These are phyloP conservation scores for Sebastes umbrosus DNA, from an alignment of 2,797 vertebrate genomes.

Conservation along the genomic window DNA sequence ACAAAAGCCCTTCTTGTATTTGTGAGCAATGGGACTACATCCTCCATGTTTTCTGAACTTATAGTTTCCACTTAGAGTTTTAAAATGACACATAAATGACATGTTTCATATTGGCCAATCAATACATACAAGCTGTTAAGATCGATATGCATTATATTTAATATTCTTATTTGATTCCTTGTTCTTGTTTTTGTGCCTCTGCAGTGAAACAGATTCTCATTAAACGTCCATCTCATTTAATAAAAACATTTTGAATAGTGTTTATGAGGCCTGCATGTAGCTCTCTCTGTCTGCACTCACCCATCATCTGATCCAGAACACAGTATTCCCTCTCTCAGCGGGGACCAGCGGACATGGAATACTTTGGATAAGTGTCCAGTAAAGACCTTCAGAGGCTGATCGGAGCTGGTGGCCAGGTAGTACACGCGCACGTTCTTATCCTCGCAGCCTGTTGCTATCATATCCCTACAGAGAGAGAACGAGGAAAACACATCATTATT, in stretches of 20 bases:
- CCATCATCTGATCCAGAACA: constrained; percentile 97
- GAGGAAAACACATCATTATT: neutral
- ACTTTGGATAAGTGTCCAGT: constrained; percentile 94
- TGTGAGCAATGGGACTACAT: neutral
- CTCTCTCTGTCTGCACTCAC: constrained; percentile 71
- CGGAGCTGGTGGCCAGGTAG: constrained; percentile 95
- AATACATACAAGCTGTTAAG: neutral
- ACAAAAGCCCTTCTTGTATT: neutral
- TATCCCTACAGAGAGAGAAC: constrained; percentile 84
- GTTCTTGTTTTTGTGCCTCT: neutral
- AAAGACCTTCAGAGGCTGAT: constrained; percentile 95
- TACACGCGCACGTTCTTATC: constrained; percentile 96
- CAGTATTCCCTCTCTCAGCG: constrained; percentile 94
- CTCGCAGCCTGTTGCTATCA: constrained; percentile 98
- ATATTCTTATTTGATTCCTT: neutral
- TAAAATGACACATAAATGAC: neutral
- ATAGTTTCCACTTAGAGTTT: neutral
- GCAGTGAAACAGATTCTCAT: neutral
- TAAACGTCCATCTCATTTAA: neutral
- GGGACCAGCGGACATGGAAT: constrained; percentile 97
- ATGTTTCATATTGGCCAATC: neutral
- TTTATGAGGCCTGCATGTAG: neutral
- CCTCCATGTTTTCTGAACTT: neutral
- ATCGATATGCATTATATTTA: too few species aligned
- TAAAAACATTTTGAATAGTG: neutral